Evolutionary conservation across 2,888 invertebrate species (phyloP).

Genomic region (Polydrusus cervinus): DNA sequence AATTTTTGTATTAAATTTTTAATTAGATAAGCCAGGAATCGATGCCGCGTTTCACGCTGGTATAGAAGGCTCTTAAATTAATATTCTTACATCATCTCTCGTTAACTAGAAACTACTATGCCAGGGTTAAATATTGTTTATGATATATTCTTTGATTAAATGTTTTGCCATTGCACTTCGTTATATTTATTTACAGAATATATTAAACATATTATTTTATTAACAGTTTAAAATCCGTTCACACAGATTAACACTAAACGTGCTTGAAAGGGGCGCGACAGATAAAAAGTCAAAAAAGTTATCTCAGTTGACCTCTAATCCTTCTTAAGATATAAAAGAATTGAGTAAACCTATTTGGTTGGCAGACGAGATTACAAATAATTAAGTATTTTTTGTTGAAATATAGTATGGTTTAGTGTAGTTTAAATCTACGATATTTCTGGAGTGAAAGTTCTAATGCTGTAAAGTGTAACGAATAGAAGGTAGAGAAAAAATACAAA

Average conservation of each 20-base stretch:
- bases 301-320: slow-evolving; percentile 38
- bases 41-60: too few relatives aligned
- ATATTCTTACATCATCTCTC: too few relatives aligned
- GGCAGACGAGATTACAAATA: slow-evolving; percentile 15
- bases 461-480: background rate
- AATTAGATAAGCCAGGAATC: too few relatives aligned
- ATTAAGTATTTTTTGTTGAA: background rate
- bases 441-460: background rate
- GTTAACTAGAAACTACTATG: too few relatives aligned
- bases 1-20: too few relatives aligned
- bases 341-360: slow-evolving; percentile 27
- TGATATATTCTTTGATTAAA: too few relatives aligned
- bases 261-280: slow-evolving; percentile 38
- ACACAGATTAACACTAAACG: background rate
- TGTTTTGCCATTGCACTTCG: too few relatives aligned
- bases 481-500: background rate
- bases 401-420: background rate
- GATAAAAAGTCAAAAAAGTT: slow-evolving; percentile 18
- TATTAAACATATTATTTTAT: background rate
- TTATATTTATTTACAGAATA: too few relatives aligned
- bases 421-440: background rate
- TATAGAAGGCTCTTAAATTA: too few relatives aligned
- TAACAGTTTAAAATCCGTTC: background rate
- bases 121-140: too few relatives aligned
- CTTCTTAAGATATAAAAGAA: slow-evolving; percentile 40